A percentile compares a stretch with the other conserved stretches of the same genome.
Conservation (phyloP, 2,888 invertebrate genomes). For the Chrysolina haemoptera region DNA sequence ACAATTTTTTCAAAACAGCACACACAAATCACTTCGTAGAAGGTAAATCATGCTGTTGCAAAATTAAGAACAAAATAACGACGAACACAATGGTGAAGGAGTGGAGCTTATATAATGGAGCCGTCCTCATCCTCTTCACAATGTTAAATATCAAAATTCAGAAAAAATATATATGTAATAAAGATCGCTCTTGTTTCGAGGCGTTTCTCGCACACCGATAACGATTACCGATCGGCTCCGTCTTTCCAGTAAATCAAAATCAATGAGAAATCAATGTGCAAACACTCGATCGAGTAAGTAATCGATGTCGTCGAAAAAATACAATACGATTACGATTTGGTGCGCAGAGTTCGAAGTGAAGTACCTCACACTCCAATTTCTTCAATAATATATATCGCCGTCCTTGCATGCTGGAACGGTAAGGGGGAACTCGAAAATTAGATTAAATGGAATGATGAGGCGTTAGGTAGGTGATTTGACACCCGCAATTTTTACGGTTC, state of each 20-base stretch:
- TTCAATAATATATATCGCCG: slow-evolving; percentile 44
- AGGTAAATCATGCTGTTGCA: slow-evolving; percentile 46
- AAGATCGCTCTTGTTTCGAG: slow-evolving; percentile 10
- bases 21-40: slow-evolving; percentile 25
- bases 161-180: slow-evolving; percentile 27
- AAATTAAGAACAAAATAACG: slow-evolving; percentile 45
- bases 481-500: slow-evolving; percentile 4
- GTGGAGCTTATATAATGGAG: slow-evolving; percentile 39
- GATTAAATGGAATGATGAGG: slow-evolving; percentile 46
- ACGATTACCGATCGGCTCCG: slow-evolving; percentile 29
- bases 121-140: slow-evolving; percentile 38
- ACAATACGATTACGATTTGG: slow-evolving; percentile 35
- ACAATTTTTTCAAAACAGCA: slow-evolving; percentile 34
- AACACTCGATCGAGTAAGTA: slow-evolving; percentile 39
- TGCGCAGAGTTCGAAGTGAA: slow-evolving; percentile 35
- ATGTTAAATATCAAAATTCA: slow-evolving; percentile 17
- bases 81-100: slow-evolving; percentile 46
- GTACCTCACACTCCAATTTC: slow-evolving; percentile 46
- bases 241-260: slow-evolving; percentile 29
- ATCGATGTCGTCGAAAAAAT: slow-evolving; percentile 42
- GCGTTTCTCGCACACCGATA: slow-evolving; percentile 29
- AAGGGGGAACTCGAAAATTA: slow-evolving; percentile 48
- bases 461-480: slow-evolving; percentile 30
- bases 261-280: slow-evolving; percentile 35
- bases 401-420: slow-evolving; percentile 42